Conservation (phyloP, 2,797 vertebrate genomes). For the Amblyraja radiata region DNA sequence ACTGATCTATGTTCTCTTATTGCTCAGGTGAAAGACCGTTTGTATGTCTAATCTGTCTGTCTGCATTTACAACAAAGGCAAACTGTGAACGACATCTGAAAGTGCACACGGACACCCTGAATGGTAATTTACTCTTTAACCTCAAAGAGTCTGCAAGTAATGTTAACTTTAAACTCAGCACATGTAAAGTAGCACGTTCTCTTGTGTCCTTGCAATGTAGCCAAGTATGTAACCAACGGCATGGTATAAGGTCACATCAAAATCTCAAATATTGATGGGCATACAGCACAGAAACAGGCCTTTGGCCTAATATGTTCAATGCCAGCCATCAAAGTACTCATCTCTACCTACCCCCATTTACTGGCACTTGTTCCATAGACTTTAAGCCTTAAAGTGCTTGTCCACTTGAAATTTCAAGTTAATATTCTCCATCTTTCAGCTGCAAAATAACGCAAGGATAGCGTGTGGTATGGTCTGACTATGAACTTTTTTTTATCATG, state of each 20-base stretch:
- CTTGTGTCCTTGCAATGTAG: neutral
- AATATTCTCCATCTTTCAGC: too few species aligned
- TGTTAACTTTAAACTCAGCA: neutral
- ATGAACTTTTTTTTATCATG: neutral
- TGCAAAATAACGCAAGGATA: neutral
- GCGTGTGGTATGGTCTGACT: neutral
- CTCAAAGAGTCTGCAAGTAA: neutral
- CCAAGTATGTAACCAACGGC: neutral
- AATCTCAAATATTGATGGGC: too few species aligned
- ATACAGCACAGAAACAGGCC: too few species aligned
- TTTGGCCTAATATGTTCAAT: too few species aligned
- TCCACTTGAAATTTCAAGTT: too few species aligned
- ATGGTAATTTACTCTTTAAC: slow-evolving; percentile 54
- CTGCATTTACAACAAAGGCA: slow-evolving; percentile 95
- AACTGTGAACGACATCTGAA: slow-evolving; percentile 97
- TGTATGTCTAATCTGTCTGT: slow-evolving; percentile 90
- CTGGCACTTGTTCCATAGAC: too few species aligned
- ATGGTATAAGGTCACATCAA: neutral
- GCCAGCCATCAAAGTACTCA: too few species aligned
- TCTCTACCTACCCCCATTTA: too few species aligned
- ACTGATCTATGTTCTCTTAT: slow-evolving; percentile 34
- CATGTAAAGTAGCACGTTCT: neutral
- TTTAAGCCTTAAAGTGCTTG: too few species aligned
- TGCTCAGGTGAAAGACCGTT: slow-evolving; percentile 85
- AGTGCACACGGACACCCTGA: slow-evolving; percentile 90